Percentiles rank a stretch among this genome's conserved stretches.
phyloP scores from a whole-genome alignment of 2,113 vertebrate genomes.

The Clarias batrachus region DNA sequence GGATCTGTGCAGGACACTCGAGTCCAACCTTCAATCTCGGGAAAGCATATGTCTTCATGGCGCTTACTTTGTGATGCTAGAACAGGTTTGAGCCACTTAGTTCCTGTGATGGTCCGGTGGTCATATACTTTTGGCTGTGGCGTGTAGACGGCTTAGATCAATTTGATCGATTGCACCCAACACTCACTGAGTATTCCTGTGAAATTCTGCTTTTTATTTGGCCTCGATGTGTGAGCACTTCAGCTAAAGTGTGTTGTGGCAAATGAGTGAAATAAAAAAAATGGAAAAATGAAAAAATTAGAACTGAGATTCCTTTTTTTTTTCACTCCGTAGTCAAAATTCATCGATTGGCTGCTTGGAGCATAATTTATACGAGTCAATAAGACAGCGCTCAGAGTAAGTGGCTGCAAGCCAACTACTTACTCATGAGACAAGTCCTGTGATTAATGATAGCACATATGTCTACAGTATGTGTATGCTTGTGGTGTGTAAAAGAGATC shows the following conservation, averaged over 20 bases:
- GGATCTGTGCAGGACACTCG: neutral
- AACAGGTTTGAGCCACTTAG: neutral
- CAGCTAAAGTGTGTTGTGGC: neutral
- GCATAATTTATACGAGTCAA: conserved; percentile 53
- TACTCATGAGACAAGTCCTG: neutral
- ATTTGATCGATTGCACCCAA: neutral
- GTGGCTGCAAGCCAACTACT: conserved; percentile 8
- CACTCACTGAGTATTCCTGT: neutral
- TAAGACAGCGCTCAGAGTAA: conserved; percentile 30
- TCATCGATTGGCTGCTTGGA: conserved; percentile 54
- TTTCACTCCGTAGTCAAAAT: conserved; percentile 26
- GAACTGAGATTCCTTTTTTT: too few species aligned
- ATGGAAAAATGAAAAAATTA: neutral
- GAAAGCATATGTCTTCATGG: neutral
- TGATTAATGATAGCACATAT: conserved; percentile 7
- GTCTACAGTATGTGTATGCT: neutral
- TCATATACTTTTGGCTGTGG: neutral
- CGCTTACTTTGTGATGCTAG: neutral
- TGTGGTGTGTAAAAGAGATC: neutral
- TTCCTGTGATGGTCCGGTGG: neutral
- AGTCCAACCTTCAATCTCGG: neutral
- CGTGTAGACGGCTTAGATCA: neutral
- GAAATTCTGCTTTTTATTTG: neutral
- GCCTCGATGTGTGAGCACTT: neutral
- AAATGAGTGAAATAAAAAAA: neutral